Conservation (phyloP, 1,140 invertebrate genomes). For the Geopemphigus sp. region DNA sequence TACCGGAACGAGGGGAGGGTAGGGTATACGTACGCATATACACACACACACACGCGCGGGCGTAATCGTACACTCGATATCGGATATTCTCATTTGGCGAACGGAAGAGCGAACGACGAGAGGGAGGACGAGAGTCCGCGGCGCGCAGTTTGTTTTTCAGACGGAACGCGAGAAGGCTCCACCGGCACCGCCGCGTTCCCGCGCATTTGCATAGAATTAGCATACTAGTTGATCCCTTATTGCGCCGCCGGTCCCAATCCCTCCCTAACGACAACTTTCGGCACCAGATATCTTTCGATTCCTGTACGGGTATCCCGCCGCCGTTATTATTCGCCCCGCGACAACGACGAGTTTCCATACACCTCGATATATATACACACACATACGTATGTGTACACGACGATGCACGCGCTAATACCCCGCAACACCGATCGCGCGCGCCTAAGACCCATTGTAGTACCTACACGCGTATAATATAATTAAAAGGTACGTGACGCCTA, state of each 20-base stretch:
- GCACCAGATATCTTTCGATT: slow-evolving; percentile 47
- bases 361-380: too few relatives aligned
- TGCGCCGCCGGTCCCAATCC: neutral
- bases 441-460: too few relatives aligned
- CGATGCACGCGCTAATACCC: slow-evolving; percentile 20
- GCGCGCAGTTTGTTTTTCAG: slow-evolving; percentile 41
- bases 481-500: too few relatives aligned
- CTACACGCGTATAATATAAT: neutral
- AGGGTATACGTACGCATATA: neutral
- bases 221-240: slow-evolving; percentile 49
- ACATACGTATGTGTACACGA: too few relatives aligned
- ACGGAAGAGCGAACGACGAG: neutral
- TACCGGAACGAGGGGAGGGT: too few relatives aligned
- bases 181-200: slow-evolving; percentile 12
- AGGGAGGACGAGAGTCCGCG: slow-evolving; percentile 1
- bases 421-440: too few relatives aligned
- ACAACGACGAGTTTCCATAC: too few relatives aligned
- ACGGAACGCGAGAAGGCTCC: neutral
- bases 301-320: neutral
- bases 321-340: too few relatives aligned
- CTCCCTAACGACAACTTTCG: slow-evolving; percentile 31
- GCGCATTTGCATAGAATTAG: slow-evolving; percentile 47
- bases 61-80: neutral
- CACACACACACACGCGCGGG: neutral
- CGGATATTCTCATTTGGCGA: slow-evolving; percentile 37